A percentile compares a stretch with the other conserved stretches of the same genome.
Evolutionary conservation across 2,888 invertebrate genomes (phyloP).

Genomic region (Catocala nupta): DNA sequence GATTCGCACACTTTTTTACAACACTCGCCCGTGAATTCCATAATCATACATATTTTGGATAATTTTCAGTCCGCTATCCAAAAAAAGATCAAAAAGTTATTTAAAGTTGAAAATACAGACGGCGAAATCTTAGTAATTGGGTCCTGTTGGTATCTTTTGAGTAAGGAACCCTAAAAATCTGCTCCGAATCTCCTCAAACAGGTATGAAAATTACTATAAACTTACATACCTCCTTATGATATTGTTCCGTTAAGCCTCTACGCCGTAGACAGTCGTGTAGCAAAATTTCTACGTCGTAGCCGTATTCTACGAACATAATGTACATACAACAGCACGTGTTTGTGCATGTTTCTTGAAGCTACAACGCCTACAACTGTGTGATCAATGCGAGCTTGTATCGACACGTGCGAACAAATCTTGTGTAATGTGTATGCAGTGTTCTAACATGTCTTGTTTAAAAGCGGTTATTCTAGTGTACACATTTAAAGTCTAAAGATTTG

Average conservation of each 20-base stretch:
- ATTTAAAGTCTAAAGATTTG: too few species aligned
- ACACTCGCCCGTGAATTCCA: too few species aligned
- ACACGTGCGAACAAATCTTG: conserved; percentile 4
- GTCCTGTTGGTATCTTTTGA: too few species aligned
- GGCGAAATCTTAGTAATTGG: too few species aligned
- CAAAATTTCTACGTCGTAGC: neutral
- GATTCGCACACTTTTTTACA: too few species aligned
- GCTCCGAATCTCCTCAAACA: too few species aligned
- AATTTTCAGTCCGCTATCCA: too few species aligned
- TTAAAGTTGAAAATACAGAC: too few species aligned
- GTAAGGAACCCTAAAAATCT: too few species aligned
- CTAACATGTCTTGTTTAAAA: conserved; percentile 1
- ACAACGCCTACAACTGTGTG: neutral
- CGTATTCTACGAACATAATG: too few species aligned
- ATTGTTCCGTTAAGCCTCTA: neutral
- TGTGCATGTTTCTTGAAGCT: conserved; percentile 4
- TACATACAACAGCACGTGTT: neutral
- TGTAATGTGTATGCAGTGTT: neutral
- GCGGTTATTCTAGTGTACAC: neutral
- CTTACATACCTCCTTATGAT: neutral
- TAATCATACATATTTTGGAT: too few species aligned
- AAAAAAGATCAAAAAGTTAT: too few species aligned
- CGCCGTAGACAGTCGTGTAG: neutral
- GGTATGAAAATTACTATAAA: neutral
- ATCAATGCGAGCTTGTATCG: conserved; percentile 5